Conservation (phyloP, 2,113 vertebrate genomes). For the Myrmecophaga tridactyla region DNA sequence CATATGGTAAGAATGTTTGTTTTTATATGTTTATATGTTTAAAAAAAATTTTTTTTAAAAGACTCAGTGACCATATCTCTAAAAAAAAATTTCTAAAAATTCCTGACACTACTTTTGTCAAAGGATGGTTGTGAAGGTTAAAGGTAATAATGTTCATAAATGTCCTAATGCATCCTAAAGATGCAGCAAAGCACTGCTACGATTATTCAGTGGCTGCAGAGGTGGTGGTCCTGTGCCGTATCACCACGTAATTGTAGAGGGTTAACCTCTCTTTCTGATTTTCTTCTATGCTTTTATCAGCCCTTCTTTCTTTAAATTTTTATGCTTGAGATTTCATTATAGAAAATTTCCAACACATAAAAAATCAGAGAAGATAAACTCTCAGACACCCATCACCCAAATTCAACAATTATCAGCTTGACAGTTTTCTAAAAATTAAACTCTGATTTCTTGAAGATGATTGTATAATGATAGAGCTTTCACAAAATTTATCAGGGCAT, state of each 20-base stretch:
- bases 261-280: not conserved
- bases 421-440: not conserved
- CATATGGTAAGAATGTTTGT: too few relatives aligned
- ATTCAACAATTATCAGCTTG: not conserved
- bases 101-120: not conserved
- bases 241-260: not conserved
- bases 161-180: not conserved
- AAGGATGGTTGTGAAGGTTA: not conserved
- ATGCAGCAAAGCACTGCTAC: not conserved
- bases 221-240: not conserved
- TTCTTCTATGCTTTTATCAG: not conserved
- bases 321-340: not conserved
- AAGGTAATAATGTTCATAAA: not conserved
- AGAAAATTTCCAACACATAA: slow-evolving; percentile 13
- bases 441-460: too few relatives aligned
- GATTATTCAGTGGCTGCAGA: not conserved
- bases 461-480: too few relatives aligned
- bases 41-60: too few relatives aligned
- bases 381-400: not conserved
- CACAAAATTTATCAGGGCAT: too few relatives aligned
- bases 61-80: not conserved
- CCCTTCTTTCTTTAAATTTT: not conserved
- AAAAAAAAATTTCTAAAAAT: too few relatives aligned
- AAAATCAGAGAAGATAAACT: not conserved
- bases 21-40: too few relatives aligned